These are phyloP conservation scores for Coelinius sp. DNA, from an alignment of 2,888 invertebrate species.

Conservation along the genomic window DNA sequence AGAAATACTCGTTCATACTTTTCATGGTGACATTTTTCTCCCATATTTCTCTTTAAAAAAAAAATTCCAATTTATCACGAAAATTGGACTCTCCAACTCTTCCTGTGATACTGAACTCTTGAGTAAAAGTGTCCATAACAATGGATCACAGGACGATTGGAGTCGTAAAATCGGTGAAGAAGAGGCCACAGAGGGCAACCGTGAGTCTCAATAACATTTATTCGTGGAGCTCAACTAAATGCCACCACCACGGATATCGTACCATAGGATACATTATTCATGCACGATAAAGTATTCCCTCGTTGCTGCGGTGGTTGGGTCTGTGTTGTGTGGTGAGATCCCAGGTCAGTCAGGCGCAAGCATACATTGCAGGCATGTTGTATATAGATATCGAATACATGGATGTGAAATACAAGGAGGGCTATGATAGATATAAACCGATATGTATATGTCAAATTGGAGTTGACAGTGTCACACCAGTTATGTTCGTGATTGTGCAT, in stretches of 20 bases:
- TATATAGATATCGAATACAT: constrained; percentile 30
- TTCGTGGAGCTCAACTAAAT: constrained; percentile 44
- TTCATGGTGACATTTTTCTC: not conserved
- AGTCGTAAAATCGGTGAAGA: constrained; percentile 36
- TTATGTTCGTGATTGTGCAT: not conserved
- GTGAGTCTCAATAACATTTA: constrained; percentile 38
- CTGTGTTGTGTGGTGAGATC: not conserved
- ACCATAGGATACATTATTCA: constrained; percentile 51
- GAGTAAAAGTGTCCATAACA: not conserved
- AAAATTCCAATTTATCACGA: not conserved
- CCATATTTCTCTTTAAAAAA: not conserved
- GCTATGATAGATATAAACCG: constrained; percentile 5
- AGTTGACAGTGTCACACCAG: not conserved
- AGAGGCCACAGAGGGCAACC: constrained; percentile 25
- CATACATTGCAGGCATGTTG: constrained; percentile 21
- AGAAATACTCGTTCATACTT: too few species aligned
- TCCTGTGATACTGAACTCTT: not conserved
- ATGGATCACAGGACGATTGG: constrained; percentile 17
- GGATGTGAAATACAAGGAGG: constrained; percentile 3
- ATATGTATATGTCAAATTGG: not conserved
- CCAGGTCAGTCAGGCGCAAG: constrained; percentile 32
- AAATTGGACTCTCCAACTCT: not conserved
- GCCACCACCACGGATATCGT: constrained; percentile 46
- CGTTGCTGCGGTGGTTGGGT: constrained; percentile 28
- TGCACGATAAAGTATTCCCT: constrained; percentile 52